These are phyloP conservation scores for Dallia pectoralis DNA, from an alignment of 2,797 vertebrate species.

Conservation along the genomic window DNA sequence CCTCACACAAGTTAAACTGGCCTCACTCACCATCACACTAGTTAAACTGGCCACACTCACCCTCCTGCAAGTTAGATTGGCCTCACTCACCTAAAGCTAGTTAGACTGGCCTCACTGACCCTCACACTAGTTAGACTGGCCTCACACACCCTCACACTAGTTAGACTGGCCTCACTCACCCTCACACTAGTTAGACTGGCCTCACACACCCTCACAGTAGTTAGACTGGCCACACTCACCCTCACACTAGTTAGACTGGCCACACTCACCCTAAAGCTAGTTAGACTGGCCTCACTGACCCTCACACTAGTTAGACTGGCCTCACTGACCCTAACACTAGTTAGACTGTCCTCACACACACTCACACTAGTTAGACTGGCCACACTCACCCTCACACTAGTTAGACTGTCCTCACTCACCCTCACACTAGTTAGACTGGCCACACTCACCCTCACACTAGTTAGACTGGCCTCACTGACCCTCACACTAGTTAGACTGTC, in stretches of 20 bases:
- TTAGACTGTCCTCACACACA: neutral
- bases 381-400: neutral
- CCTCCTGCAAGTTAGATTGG: neutral
- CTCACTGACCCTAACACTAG: neutral
- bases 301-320: neutral
- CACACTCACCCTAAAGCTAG: neutral
- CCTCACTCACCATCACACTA: neutral
- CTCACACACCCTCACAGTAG: neutral
- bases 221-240: neutral
- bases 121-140: constrained; percentile 11
- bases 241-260: neutral
- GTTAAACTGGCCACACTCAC: neutral
- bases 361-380: neutral
- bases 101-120: neutral
- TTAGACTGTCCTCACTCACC: neutral
- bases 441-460: neutral
- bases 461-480: constrained; percentile 77
- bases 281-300: neutral
- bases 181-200: neutral
- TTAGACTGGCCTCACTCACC: neutral
- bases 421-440: neutral
- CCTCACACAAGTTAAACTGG: constrained; percentile 3
- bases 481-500: constrained; percentile 81
- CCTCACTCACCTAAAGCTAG: neutral
- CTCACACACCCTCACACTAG: neutral